Base-by-base conservation (phyloP, 2,888 invertebrate species). In the Dryadula phaetusa region DNA sequence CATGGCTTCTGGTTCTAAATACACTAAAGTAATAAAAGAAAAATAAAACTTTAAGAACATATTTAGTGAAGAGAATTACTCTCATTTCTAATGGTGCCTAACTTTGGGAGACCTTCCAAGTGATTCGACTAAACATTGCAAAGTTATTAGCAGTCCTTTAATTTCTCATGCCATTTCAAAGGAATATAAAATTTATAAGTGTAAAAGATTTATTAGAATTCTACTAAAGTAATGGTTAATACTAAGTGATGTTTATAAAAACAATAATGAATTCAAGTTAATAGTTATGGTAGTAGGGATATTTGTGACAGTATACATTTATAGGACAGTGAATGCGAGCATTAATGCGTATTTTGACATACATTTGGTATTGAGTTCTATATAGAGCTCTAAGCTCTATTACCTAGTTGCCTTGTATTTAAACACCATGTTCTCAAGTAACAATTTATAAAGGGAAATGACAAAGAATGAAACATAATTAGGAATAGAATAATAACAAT, bases 141-240 rank as follows among this genome's bases (percentile, higher is more conserved):
- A 72, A 72, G 67, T 72, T 75, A 65, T 66, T 69, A 71, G 53
- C 66, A 61, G 49, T 25, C 61, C 69, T 70, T 73, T 68, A 73
- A 62, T 67, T 37, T 46, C 56, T 64, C 10, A 22, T 46, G n/a
- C n/a, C 12, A 46, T 40, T 64, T 40, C 20, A 46, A 40, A 67
- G 56, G 44, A 34, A 54, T 32, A 46, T 52, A 10, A 62, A 62
- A 10, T 62, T 65, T 49, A 20, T 34, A 40, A 34, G 25, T 49
- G 37, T 47, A 20, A n/a, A 37, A 46, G 2, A 22, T 37, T 28
- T 32, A 28, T 8, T 52, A 40, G 14, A 42, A 32, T 40, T 40
- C 16, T 62, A 40, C 18, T 56, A 16, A 47, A 25, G 5, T 49
- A 49, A n/a, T 28, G 25, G n/a, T 49, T 49, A 3, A 3, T 4